Evolutionary conservation across 2,797 vertebrate genomes (phyloP).

Genomic region (Lutjanus argentimaculatus): DNA sequence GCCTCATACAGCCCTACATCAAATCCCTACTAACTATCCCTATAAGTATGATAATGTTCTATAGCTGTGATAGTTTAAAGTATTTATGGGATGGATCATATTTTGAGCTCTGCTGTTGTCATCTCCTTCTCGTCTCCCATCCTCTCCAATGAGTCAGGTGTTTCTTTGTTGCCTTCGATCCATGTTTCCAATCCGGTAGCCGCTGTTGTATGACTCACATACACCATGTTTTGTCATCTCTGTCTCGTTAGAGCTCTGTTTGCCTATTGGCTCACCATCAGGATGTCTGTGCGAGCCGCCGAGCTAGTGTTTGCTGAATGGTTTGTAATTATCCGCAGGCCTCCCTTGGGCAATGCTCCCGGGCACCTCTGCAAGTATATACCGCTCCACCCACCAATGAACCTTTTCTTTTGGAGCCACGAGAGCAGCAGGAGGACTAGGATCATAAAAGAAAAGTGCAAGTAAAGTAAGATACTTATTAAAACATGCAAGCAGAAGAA

Average conservation of each 20-base stretch:
- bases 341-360: conserved; percentile 77
- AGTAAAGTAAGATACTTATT: conserved; percentile 29
- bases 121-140: not conserved
- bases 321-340: conserved; percentile 83
- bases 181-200: conserved; percentile 37
- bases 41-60: conserved; percentile 13
- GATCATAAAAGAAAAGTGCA: conserved; percentile 26
- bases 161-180: conserved; percentile 37
- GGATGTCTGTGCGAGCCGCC: conserved; percentile 58
- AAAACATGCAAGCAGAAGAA: conserved; percentile 21
- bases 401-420: conserved; percentile 36
- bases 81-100: conserved; percentile 28
- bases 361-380: conserved; percentile 65
- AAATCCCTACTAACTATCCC: no score
- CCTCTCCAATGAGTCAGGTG: conserved; percentile 50
- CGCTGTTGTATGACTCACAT: conserved; percentile 62
- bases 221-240: conserved; percentile 36
- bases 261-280: conserved; percentile 69
- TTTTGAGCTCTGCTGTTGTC: conserved; percentile 17
- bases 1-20: no score
- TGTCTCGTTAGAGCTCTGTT: conserved; percentile 59
- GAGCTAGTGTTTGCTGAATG: conserved; percentile 77
- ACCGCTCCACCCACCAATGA: conserved; percentile 58
- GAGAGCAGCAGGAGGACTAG: conserved; percentile 40
- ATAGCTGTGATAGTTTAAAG: conserved; percentile 14